Percentiles rank a stretch among this genome's conserved stretches.
phyloP scores from a whole-genome alignment of 2,113 vertebrate genomes.

The Erythrocebus patas region DNA sequence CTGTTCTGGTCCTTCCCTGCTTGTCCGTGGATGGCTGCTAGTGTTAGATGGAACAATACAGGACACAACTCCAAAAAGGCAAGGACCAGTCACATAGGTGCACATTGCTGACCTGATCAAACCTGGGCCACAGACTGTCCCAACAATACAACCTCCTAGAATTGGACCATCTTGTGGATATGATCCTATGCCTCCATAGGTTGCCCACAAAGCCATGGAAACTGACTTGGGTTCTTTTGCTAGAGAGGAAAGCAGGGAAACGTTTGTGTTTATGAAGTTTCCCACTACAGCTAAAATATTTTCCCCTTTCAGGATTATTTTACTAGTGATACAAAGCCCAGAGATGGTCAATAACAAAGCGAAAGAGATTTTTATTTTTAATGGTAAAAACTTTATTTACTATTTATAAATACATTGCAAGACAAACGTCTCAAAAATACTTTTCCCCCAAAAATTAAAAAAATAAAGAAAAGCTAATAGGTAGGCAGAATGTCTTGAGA shows the following conservation, averaged over 20 bases:
- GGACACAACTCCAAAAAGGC: background rate
- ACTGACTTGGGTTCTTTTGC: background rate
- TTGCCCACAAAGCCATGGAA: background rate
- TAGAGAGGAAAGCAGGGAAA: background rate
- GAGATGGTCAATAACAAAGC: background rate
- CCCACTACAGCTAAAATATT: background rate
- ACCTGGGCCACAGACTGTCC: background rate
- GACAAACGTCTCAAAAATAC: conserved; percentile 69
- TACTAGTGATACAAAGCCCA: background rate
- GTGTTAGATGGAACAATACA: accelerated
- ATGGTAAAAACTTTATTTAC: conserved; percentile 66
- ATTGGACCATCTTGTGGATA: no score
- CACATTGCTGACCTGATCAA: background rate
- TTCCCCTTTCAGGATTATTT: background rate
- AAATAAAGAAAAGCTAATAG: conserved; percentile 70
- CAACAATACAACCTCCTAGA: accelerated
- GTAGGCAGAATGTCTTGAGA: conserved; percentile 26
- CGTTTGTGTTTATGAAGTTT: background rate
- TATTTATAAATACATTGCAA: conserved; percentile 69
- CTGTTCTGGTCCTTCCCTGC: background rate
- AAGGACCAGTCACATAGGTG: background rate
- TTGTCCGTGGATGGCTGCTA: background rate
- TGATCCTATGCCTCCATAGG: background rate
- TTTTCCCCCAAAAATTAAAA: conserved; percentile 36
- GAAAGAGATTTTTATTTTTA: background rate